Base-by-base conservation (phyloP, 2,797 vertebrate species). In the Manis javanica region DNA sequence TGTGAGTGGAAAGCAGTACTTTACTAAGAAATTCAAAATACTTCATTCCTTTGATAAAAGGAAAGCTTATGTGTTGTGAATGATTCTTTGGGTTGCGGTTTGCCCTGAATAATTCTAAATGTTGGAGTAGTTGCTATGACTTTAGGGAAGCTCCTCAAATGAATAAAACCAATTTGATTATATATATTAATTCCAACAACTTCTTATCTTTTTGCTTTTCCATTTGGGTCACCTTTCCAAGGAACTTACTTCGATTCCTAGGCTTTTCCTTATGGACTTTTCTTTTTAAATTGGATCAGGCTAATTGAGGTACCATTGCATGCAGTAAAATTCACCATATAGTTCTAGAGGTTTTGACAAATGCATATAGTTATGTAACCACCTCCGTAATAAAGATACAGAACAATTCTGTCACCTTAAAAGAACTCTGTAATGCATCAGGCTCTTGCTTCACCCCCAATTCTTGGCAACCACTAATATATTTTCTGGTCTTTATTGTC, bases 91-190 rank as follows among this genome's bases (percentile, higher is more conserved):
- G 0, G 14, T 91, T 97, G 61, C 88, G 46, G 1, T 78, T 71
- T 79, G 87, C 4, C 49, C 39, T n/a, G 5, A 64, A 46, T 92
- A 86, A 75, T 95, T 96, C 15, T 14, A 51, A 68, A 11, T 78
- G 31, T 84, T 95, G 95, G 95, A 69, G 78, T 53, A 6, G 34
- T 96, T 90, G 74, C 49, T 31, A 29, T 85, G 63, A 83, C 49
- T 88, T 21, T n/a, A 49, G 1, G 89, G 21, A 91, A 88, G 19
- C 61, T 59, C 21, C 26, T 68, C 71, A 63, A 8, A 18, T 69
- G 83, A 85, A 66, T 42, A 57, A 90, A 87, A 84, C 46, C 59
- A 59, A 23, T 77, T 68, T 46, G 29, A 66, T 87, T 42, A 57
- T 49, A 26, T 63, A 39, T 94, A 86, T 90, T 91, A 71, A 57